phyloP scores from a whole-genome alignment of 2,113 vertebrate genomes.

The Eurypyga helias region DNA sequence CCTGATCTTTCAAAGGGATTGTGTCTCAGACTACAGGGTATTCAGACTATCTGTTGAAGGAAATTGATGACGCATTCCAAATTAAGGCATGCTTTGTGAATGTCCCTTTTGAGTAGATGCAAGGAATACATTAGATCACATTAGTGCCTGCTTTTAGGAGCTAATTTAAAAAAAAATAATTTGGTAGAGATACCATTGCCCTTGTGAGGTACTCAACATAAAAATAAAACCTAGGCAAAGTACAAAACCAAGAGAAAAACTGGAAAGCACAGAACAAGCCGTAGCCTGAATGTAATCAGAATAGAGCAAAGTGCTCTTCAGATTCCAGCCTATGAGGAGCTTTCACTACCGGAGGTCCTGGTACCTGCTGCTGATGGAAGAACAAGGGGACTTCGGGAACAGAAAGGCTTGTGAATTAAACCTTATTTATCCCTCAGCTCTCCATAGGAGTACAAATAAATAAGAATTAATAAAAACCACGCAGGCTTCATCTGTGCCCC shows the following conservation, averaged over 20 bases:
- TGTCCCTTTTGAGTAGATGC: not conserved
- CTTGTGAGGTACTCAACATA: not conserved
- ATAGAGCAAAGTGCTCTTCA: not conserved
- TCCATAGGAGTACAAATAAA: not conserved
- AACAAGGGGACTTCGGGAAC: not conserved
- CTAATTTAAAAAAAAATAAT: not conserved
- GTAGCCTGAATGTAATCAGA: not conserved
- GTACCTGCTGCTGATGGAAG: not conserved
- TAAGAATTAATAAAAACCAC: not conserved
- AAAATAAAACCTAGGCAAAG: not conserved
- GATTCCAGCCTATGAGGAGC: not conserved
- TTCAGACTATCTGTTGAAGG: not conserved
- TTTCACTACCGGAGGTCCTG: not conserved
- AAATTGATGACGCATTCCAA: not conserved
- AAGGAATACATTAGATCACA: not conserved
- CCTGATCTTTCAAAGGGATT: not conserved
- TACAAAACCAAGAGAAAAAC: not conserved
- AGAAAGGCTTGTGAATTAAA: not conserved
- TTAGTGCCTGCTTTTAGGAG: not conserved
- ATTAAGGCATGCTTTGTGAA: not conserved
- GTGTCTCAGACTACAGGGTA: not conserved
- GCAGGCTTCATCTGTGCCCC: not conserved
- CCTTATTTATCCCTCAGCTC: not conserved
- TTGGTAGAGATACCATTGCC: not conserved
- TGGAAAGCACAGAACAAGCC: rapidly evolving